Conservation (phyloP, 2,113 vertebrate genomes). For the Brachyhypopomus occidentalis region DNA sequence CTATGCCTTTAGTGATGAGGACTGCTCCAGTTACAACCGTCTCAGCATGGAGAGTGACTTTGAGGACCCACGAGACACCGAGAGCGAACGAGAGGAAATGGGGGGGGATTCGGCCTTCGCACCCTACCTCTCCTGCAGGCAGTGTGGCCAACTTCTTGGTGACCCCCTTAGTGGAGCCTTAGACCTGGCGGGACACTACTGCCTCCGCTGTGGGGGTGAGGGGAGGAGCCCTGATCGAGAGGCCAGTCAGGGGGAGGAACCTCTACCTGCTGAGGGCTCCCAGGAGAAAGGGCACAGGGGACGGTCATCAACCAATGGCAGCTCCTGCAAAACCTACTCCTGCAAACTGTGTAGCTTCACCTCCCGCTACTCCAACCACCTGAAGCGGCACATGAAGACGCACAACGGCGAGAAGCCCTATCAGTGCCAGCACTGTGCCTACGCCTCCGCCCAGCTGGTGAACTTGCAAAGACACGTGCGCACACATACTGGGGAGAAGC, state of each 20-base stretch:
- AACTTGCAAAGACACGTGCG: constrained; percentile 96
- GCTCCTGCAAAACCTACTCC: constrained; percentile 78
- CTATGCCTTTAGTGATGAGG: constrained; percentile 86
- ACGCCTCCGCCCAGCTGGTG: constrained; percentile 94
- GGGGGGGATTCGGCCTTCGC: constrained; percentile 65
- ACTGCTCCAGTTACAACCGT: constrained; percentile 82
- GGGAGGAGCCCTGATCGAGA: constrained; percentile 59
- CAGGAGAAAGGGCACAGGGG: constrained; percentile 63
- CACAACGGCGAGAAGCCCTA: constrained; percentile 98
- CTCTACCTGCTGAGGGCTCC: constrained; percentile 64
- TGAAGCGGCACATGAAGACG: constrained; percentile 98
- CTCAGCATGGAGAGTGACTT: constrained; percentile 87
- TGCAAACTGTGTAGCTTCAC: constrained; percentile 94
- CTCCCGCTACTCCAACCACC: constrained; percentile 95
- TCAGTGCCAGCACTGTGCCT: constrained; percentile 89
- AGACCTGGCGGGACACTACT: constrained; percentile 73
- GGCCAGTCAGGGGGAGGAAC: constrained; percentile 56
- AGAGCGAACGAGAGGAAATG: constrained; percentile 70
- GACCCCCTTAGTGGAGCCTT: constrained; percentile 72
- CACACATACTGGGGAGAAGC: constrained; percentile 96
- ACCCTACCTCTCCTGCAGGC: constrained; percentile 80
- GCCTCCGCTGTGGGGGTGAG: constrained; percentile 72
- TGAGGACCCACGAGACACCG: constrained; percentile 76
- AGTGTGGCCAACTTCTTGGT: constrained; percentile 82
- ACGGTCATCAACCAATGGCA: constrained; percentile 67